Conservation (phyloP, 37 sponge, comb jelly and placozoan species). For the Spongilla lacustris region DNA sequence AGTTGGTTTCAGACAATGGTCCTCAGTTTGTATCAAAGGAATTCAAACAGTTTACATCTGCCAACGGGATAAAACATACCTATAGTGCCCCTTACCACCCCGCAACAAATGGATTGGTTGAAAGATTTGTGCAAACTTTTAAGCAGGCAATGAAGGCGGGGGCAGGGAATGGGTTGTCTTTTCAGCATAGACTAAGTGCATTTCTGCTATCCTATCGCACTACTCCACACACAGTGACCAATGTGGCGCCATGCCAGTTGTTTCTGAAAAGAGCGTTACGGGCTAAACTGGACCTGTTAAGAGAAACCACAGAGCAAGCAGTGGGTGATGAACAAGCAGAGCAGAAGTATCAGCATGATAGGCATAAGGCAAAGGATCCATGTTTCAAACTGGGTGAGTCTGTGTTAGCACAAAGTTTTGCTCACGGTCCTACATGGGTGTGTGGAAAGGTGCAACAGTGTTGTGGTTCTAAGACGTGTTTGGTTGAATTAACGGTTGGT, state of each 20-base stretch:
- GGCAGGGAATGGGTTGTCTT: background rate
- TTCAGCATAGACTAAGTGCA: background rate
- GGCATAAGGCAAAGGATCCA: no score
- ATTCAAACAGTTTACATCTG: conserved; percentile 30
- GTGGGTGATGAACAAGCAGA: no score
- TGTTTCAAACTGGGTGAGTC: no score
- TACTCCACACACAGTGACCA: conserved; percentile 8
- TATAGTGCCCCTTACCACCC: conserved; percentile 59
- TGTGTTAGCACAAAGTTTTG: no score
- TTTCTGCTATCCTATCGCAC: conserved; percentile 8
- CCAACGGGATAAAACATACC: conserved; percentile 55
- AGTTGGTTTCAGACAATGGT: conserved; percentile 55
- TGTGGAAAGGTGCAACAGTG: no score
- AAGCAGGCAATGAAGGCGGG: conserved; percentile 25
- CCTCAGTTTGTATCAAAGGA: conserved; percentile 46
- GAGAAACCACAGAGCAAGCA: no score
- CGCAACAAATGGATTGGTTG: conserved; percentile 39
- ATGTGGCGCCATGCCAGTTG: background rate
- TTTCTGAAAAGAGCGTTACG: no score
- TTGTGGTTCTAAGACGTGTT: background rate
- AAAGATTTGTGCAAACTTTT: conserved; percentile 48
- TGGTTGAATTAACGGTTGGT: background rate
- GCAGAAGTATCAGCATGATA: no score
- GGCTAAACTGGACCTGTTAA: no score
- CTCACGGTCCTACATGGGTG: no score